These are phyloP conservation scores for Phrynocephalus versicolor DNA, from an alignment of 2,113 vertebrate genomes.

Conservation along the genomic window DNA sequence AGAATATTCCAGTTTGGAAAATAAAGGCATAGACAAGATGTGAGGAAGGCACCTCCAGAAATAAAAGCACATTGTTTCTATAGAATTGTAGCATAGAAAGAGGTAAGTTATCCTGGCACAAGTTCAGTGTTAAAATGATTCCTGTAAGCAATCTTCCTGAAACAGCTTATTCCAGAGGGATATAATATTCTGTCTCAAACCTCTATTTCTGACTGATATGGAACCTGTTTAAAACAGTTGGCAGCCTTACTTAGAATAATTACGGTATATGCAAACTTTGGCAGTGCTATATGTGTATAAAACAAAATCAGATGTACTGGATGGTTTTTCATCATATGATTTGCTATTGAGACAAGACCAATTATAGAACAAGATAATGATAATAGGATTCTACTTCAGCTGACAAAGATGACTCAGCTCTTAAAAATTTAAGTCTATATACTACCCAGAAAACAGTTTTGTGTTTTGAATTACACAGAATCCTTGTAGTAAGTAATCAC, in stretches of 20 bases:
- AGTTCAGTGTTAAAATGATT: no score
- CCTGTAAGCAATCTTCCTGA: background rate
- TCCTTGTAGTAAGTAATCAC: background rate
- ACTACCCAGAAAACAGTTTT: background rate
- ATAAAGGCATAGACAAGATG: background rate
- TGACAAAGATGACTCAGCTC: background rate
- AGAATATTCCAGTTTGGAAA: background rate
- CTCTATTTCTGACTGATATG: background rate
- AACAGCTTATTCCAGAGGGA: background rate
- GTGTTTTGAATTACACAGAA: background rate
- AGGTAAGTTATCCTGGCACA: background rate
- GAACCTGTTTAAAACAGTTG: background rate
- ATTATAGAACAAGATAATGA: background rate
- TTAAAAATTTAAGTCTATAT: background rate
- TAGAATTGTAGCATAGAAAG: background rate
- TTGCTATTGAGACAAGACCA: no score
- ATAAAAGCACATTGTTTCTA: background rate
- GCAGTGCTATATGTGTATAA: background rate
- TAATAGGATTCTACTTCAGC: background rate
- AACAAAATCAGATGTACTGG: background rate
- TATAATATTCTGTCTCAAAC: background rate
- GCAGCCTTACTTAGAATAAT: background rate
- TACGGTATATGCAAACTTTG: background rate
- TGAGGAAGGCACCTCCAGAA: background rate
- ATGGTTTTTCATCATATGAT: no score